These are phyloP conservation scores for Agriopis aurantiaria DNA, from an alignment of 2,888 invertebrate species.

Conservation along the genomic window DNA sequence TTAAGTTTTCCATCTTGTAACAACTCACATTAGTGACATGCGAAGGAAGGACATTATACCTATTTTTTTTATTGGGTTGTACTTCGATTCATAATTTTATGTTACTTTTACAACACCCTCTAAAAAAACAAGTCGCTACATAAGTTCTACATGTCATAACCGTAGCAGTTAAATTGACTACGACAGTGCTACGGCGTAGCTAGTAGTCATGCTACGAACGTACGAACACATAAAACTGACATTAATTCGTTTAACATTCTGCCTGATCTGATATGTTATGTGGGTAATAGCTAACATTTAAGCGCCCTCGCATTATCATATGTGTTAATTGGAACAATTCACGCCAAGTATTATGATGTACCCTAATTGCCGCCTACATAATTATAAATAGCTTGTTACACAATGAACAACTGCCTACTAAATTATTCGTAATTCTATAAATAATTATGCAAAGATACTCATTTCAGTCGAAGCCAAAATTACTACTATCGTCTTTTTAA, in stretches of 20 bases:
- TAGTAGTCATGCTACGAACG: slow-evolving; percentile 17
- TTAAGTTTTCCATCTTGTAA: neutral
- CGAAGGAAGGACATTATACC: too few species aligned
- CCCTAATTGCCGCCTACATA: slow-evolving; percentile 41
- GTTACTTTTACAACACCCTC: too few species aligned
- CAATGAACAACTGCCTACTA: slow-evolving; percentile 36
- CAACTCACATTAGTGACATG: too few species aligned
- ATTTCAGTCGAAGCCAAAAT: slow-evolving; percentile 11
- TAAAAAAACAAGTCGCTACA: too few species aligned
- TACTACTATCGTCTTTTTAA: slow-evolving; percentile 9
- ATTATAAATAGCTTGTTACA: slow-evolving; percentile 40
- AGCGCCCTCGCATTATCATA: slow-evolving; percentile 55
- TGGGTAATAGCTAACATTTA: slow-evolving; percentile 49
- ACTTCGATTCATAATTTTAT: neutral
- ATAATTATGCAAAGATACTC: slow-evolving; percentile 34
- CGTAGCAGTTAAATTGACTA: slow-evolving; percentile 16
- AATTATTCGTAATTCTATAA: slow-evolving; percentile 35
- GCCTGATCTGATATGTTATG: slow-evolving; percentile 11
- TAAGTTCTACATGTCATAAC: neutral
- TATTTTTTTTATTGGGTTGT: neutral
- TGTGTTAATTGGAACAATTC: slow-evolving; percentile 61
- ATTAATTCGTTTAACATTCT: slow-evolving; percentile 14
- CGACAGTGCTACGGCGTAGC: slow-evolving; percentile 16
- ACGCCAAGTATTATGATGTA: slow-evolving; percentile 48
- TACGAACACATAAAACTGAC: slow-evolving; percentile 20